Evolutionary conservation across 64 coral and sea anemone species (phyloP), one percentile per base, ranked within the genome.

Genomic region (Montipora foliosa): DNA sequence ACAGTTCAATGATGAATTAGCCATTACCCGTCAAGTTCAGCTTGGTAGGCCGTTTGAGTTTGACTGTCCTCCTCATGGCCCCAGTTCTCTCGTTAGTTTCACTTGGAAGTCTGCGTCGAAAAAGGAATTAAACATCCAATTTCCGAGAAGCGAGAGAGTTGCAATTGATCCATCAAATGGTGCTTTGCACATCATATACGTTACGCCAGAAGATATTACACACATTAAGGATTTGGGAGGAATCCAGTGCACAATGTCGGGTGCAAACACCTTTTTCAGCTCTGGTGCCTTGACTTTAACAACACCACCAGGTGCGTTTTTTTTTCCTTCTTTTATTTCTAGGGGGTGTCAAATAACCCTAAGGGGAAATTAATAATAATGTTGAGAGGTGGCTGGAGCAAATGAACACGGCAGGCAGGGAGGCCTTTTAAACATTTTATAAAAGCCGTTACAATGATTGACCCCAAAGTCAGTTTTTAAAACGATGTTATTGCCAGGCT

Each of bases 81-180:
- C 17, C 2, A 72, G 16, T 10, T 72, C 12, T 72, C 51, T 51
- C 13, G 73, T 49, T 9, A 53, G 4, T 8, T 89, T 77, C 10
- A 45, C 71, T 4, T 89, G 87, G 87, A 22, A 0, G 29, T 29
- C 29, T 29, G 29, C 12, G 17, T 29, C 25, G 7, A 74, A 53
- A n/a, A n/a, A n/a, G n/a, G n/a, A n/a, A 15, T 1, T 8, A 1
- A 11, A 76, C 0, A 46, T 67, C 10, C 49, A 11, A 22, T 66
- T 89, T 13, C 3, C 14, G 7, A 45, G 57, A 21, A 46, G 16
- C 44, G 15, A 29, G 2, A 24, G 47, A 4, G 58, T 25, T 53
- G 92, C 76, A n/a, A 79, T 80, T 11, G 14, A 52, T 2, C 83
- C 46, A 57, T 57, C 53, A 45, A 87, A 69, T 80, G 92, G 92